These are phyloP conservation scores for Drosophila quinaria DNA, from an alignment of 2,888 invertebrate genomes.

Conservation along the genomic window DNA sequence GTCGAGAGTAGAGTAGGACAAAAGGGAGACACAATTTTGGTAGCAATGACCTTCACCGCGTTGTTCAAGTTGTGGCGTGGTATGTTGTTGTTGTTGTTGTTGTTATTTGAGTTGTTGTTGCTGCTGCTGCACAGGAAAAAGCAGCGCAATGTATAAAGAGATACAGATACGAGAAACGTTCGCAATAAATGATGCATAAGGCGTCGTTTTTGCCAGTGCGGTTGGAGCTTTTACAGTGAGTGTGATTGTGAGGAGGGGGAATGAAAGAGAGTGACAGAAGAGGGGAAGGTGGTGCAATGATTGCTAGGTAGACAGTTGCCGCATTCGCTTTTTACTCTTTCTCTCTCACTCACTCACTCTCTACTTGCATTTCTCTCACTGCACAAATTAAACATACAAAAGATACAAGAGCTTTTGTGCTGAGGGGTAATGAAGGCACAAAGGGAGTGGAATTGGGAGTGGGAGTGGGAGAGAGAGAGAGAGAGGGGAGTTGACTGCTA, in stretches of 20 bases:
- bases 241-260: conserved; percentile 4
- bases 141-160: conserved; percentile 40
- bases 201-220: conserved; percentile 39
- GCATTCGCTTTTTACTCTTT: conserved; percentile 47
- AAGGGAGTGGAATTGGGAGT: not conserved
- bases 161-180: conserved; percentile 44
- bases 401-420: conserved; percentile 75
- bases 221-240: conserved; percentile 14
- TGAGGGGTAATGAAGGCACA: conserved; percentile 8
- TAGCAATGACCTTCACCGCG: conserved; percentile 86
- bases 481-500: conserved; percentile 27
- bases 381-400: conserved; percentile 68
- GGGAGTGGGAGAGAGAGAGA: conserved; percentile 3
- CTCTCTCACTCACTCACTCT: not conserved
- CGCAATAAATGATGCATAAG: conserved; percentile 73
- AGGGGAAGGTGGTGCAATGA: conserved; percentile 14
- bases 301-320: conserved; percentile 52
- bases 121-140: conserved; percentile 47
- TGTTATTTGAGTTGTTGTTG: conserved; percentile 38
- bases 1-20: conserved; percentile 82
- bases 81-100: conserved; percentile 37
- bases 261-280: conserved; percentile 1
- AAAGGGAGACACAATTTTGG: conserved; percentile 85
- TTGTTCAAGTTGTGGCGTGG: conserved; percentile 82
- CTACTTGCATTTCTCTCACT: conserved; percentile 36